Base-by-base conservation (phyloP, 1,140 invertebrate genomes). In the Cecropterus lyciades region DNA sequence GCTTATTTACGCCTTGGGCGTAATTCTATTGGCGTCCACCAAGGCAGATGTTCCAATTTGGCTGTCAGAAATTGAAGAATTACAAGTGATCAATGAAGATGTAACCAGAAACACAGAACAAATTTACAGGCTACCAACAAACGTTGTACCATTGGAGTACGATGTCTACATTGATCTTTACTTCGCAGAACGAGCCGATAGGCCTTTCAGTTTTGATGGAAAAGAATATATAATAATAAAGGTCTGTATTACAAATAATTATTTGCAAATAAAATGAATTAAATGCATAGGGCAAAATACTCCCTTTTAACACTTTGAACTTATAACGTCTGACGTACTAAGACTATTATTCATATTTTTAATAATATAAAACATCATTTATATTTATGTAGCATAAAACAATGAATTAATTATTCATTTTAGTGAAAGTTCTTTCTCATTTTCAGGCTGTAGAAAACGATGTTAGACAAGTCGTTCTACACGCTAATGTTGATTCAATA, bases 131-230 rank as follows among this genome's bases (percentile, higher is more conserved):
- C 64, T 91, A 13, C 89, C 87, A 10, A 49, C 67, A 15, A 84
- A 69, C 52, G 85, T 92, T 8, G 20, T 81, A 4, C 89, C 89
- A 3, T 42, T 92, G n/a, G 83, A 87, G 33, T 92, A 90, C 40
- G 84, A 92, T 42, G 82, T 92, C 27, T 80, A 80, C 30, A 79
- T 92, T n/a, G 85, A 92, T 65, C 63, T 90, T 6, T 90, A 79
- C 57, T 92, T 92, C 42, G 78, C 67, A 57, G 89, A 89, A 57
- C 72, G 77, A 20, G 69, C 72, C 13, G 80, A 85, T 20, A 80
- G 73, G n/a, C 82, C 86, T 0, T 90, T 80, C 37, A 87, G 75
- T 56, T 92, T 82, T 65, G 84, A 92, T 72, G 89, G 89, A 40
- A 72, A 57, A 45, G 85, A 80, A 20, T 66, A 55, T 16, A 85